Evolutionary conservation across 2,797 vertebrate species (phyloP).

Genomic region (Siniperca scherzeri): DNA sequence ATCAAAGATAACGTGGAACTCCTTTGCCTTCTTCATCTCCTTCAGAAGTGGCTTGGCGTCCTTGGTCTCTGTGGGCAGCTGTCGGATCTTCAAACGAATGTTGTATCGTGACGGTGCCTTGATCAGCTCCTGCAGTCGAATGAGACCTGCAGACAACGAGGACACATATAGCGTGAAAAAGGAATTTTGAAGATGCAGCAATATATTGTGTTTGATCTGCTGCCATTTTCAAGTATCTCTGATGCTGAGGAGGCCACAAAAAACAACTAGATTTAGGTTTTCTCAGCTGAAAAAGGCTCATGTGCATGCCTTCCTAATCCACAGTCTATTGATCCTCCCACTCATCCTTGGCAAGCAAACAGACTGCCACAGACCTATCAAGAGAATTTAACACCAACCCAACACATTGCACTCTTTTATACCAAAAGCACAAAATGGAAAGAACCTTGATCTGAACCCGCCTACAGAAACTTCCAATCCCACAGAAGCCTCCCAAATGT

Average conservation of each 20-base stretch:
- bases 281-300: conserved; percentile 66
- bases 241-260: conserved; percentile 61
- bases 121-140: conserved; percentile 98
- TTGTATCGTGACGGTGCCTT: conserved; percentile 98
- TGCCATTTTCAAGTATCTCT: conserved; percentile 71
- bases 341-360: conserved; percentile 74
- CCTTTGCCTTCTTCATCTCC: conserved; percentile 99
- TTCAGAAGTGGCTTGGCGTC: conserved; percentile 98
- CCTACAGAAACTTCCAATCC: conserved; percentile 69
- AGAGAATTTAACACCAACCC: conserved; percentile 71
- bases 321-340: conserved; percentile 78
- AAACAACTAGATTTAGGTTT: conserved; percentile 65
- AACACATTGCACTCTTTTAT: conserved; percentile 64
- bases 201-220: conserved; percentile 71
- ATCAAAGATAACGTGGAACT: conserved; percentile 99
- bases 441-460: conserved; percentile 58
- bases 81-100: conserved; percentile 97
- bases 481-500: conserved; percentile 58
- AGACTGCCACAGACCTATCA: conserved; percentile 73
- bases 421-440: conserved; percentile 64
- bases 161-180: conserved; percentile 59
- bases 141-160: conserved; percentile 90
- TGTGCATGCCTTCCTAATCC: conserved; percentile 74
- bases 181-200: conserved; percentile 64
- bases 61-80: conserved; percentile 96